Base-by-base conservation (phyloP, 1,140 invertebrate genomes). In the Diachasmimorpha longicaudata region DNA sequence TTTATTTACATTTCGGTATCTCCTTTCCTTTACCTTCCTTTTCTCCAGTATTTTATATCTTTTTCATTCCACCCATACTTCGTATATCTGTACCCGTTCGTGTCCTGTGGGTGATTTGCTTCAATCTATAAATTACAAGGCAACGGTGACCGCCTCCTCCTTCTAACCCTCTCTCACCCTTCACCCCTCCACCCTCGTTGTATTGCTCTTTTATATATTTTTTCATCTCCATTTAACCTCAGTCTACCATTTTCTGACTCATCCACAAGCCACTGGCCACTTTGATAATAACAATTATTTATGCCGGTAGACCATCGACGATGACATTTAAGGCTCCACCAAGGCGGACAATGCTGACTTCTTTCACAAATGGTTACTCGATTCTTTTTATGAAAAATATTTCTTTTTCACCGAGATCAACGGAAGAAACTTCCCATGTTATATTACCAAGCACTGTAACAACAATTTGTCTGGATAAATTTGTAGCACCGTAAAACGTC, bases 231-330 rank as follows among this genome's bases (percentile, higher is more conserved):
- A 42, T 37, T 21, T 37, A 42, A 9, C 21, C 72, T 66, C 31
- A 73, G 23, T 67, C 67, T 48, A 14, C n/a, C 42, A 68, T 70
- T 74, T 23, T 81, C 82, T 81, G 79, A 80, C 77, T 82, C 77
- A 80, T 46, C 73, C 70, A 77, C 72, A 31, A 72, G 76, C 74
- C 74, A 68, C 78, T 74, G 77, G 66, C 79, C 73, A 80, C 77
- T 83, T 84, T 79, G 84, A 86, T 84, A 87, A 87, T 85, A 84
- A 85, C 83, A 84, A 87, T 88, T 86, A 87, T 87, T 89, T 87
- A 88, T 81, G 75, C 76, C 81, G 81, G 72, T 77, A 79, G 72
- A 74, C 77, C 79, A 87, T 86, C 81, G 81, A 77, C 79, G 83
- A 79, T 89, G 87, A 87, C 87, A 85, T 88, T 88, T 88, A 87